phyloP scores from a whole-genome alignment of 2,113 vertebrate species.

The Solea solea region DNA sequence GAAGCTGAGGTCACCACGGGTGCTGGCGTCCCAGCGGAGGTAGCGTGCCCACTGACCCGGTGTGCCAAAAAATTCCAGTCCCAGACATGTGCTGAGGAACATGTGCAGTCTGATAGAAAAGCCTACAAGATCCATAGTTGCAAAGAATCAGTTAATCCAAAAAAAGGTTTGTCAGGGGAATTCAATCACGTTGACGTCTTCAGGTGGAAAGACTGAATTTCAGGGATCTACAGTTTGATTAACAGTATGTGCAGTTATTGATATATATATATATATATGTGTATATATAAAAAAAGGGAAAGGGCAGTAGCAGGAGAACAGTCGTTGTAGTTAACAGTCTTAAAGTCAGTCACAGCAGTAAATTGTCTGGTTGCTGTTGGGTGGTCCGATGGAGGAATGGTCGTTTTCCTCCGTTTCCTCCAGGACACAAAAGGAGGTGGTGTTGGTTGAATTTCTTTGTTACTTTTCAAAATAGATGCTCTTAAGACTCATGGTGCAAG shows the following conservation, averaged over 20 bases:
- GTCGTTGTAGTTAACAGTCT: constrained; percentile 80
- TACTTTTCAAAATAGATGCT: constrained; percentile 36
- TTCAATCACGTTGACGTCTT: constrained; percentile 45
- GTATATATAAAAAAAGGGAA: constrained; percentile 55
- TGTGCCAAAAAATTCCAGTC: constrained; percentile 93
- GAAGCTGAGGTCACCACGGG: constrained; percentile 94
- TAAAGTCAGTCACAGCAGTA: constrained; percentile 63
- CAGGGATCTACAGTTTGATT: constrained; percentile 69
- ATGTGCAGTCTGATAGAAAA: constrained; percentile 89
- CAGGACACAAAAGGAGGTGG: constrained; percentile 15
- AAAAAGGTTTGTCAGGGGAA: constrained; percentile 51
- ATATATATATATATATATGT: constrained; percentile 58
- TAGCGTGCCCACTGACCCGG: constrained; percentile 97
- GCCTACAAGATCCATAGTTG: constrained; percentile 83
- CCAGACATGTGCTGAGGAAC: constrained; percentile 89
- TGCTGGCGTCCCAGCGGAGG: constrained; percentile 98
- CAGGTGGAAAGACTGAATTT: constrained; percentile 12
- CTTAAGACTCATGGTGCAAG: constrained; percentile 47
- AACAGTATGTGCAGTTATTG: constrained; percentile 41
- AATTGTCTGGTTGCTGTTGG: constrained; percentile 47
- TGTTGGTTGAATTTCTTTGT: constrained; percentile 1
- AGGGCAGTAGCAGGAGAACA: constrained; percentile 70
- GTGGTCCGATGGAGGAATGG: constrained; percentile 22
- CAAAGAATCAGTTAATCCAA: constrained; percentile 76
- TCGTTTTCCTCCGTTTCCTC: constrained; percentile 22